Conservation (phyloP, 2,113 vertebrate species). For the Ifrita kowaldi region DNA sequence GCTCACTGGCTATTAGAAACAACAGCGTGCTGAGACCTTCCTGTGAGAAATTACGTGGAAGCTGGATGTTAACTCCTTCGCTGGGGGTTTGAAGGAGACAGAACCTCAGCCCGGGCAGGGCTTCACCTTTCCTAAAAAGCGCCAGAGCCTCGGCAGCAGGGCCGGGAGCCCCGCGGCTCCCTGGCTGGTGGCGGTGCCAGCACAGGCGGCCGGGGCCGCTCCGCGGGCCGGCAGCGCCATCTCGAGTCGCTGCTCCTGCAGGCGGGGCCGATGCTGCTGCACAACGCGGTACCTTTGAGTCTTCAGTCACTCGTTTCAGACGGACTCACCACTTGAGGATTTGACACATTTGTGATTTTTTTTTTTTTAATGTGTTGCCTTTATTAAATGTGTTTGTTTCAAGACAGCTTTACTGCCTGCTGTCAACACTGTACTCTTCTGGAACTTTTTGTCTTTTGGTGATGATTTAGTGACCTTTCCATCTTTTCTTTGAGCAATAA, state of each 20-base stretch:
- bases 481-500: slow-evolving; percentile 1
- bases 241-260: background rate
- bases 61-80: background rate
- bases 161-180: background rate
- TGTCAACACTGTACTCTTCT: background rate
- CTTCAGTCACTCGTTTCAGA: background rate
- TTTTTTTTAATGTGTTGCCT: slow-evolving; percentile 10
- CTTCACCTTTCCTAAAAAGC: background rate
- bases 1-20: background rate
- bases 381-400: slow-evolving; percentile 36
- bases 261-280: background rate
- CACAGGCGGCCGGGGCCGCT: background rate
- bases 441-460: background rate
- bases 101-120: background rate
- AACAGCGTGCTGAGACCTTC: accelerated
- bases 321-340: background rate
- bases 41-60: background rate
- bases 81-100: background rate
- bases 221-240: slow-evolving; percentile 10
- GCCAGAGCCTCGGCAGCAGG: background rate
- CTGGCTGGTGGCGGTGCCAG: background rate
- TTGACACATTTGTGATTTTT: background rate
- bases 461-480: background rate
- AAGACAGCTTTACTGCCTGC: background rate
- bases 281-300: background rate